Base-by-base conservation (phyloP, 2,113 vertebrate species). In the Holacanthus passer region DNA sequence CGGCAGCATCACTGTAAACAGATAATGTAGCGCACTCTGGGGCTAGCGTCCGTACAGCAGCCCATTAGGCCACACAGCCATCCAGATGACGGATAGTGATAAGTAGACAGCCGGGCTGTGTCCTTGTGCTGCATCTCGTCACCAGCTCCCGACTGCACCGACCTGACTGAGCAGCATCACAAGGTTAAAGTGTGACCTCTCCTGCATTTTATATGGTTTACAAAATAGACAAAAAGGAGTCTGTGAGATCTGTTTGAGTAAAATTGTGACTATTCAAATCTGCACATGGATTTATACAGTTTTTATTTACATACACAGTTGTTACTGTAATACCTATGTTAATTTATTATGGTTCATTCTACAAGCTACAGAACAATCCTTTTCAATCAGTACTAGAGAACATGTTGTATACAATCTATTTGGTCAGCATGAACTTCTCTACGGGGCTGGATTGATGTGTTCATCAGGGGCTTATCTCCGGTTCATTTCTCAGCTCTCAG, bases 1-100 rank as follows among this genome's bases (percentile, higher is more conserved):
- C 69, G 39, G 83, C 89, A 91, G 91, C 93, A 92, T 92, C 92
- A 90, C 93, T 91, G 94, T 95, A 95, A 94, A 95, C 94, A 94
- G 94, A 96, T 95, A 95, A 95, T 92, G 92, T 91, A 87, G 92
- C 88, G 77, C 83, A 91, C 89, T 90, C 89, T 76, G 83, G 86
- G 88, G 87, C 83, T 73, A 77, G 91, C 27, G 71, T 88, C 90
- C 88, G 81, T 86, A 89, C 75, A 87, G 84, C 86, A 83, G 89
- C 87, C 92, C 93, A 95, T 96, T 95, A 95, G 82, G 89, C 76
- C 84, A 55, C 84, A 65, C 81, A 83, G 77, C 83, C 87, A 86
- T 90, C 81, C 84, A 93, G 93, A 94, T 94, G 93, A 95, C 76
- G 55, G 85, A 92, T 86, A 80, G 91, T 77, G 93, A 95, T 93